Evolutionary conservation across 2,888 invertebrate genomes (phyloP).

Genomic region (Epirrita christyi): DNA sequence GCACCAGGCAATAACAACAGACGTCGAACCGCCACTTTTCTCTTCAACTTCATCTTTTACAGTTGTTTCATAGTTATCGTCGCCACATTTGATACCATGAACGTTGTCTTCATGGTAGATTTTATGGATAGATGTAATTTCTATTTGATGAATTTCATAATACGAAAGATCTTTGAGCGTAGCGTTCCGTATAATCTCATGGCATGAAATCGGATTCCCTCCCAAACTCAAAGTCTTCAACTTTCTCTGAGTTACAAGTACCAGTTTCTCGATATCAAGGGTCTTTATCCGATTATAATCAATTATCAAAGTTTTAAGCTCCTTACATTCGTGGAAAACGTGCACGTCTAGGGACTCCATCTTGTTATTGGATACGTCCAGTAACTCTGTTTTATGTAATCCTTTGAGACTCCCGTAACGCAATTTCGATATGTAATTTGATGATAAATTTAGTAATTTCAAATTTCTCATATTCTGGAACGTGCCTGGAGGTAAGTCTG

Average conservation of each 20-base stretch:
- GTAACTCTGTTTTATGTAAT: conserved; percentile 59
- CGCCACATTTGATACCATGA: conserved; percentile 72
- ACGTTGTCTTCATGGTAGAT: conserved; percentile 76
- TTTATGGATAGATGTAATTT: conserved; percentile 70
- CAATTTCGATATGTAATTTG: conserved; percentile 57
- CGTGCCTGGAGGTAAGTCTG: conserved; percentile 62
- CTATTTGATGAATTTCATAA: conserved; percentile 47
- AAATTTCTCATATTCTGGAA: conserved; percentile 64
- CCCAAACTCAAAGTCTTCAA: conserved; percentile 66
- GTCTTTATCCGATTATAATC: conserved; percentile 69
- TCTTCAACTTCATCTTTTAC: conserved; percentile 20
- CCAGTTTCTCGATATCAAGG: conserved; percentile 65
- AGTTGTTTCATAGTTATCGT: conserved; percentile 34
- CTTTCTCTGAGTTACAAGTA: conserved; percentile 52
- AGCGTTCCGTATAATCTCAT: conserved; percentile 58
- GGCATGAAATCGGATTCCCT: conserved; percentile 71
- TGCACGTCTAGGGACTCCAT: conserved; percentile 61
- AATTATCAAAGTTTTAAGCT: conserved; percentile 62
- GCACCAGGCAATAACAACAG: conserved; percentile 36
- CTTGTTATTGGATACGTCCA: conserved; percentile 71
- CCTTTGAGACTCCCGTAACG: conserved; percentile 71
- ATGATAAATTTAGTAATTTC: conserved; percentile 65
- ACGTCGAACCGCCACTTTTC: conserved; percentile 22
- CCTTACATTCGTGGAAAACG: conserved; percentile 70
- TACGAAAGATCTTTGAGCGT: conserved; percentile 46